These are phyloP conservation scores for Caenorhabditis briggsae DNA, from an alignment of 1,140 invertebrate genomes.

Conservation along the genomic window DNA sequence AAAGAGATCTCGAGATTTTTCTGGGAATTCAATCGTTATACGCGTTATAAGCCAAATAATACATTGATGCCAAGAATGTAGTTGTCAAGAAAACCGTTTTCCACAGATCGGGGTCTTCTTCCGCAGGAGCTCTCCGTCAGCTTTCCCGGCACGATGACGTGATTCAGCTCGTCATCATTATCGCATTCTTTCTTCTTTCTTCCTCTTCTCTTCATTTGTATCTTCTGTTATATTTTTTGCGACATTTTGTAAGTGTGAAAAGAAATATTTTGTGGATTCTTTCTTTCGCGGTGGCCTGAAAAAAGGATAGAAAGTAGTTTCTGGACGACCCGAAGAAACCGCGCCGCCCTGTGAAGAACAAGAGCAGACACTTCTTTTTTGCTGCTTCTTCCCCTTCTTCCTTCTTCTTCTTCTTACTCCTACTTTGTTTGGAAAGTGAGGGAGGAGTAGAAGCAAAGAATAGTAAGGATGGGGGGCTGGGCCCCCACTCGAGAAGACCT, in stretches of 20 bases:
- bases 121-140: neutral
- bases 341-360: slow-evolving; percentile 1
- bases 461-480: neutral
- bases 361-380: slow-evolving; percentile 48
- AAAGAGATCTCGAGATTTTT: too few species aligned
- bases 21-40: too few species aligned
- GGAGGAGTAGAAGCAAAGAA: slow-evolving; percentile 18
- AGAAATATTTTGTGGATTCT: slow-evolving; percentile 36
- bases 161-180: slow-evolving; percentile 26
- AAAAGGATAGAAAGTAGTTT: slow-evolving; percentile 54
- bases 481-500: slow-evolving; percentile 32
- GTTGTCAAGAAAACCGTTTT: too few species aligned
- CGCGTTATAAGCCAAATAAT: too few species aligned
- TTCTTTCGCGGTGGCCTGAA: slow-evolving; percentile 28
- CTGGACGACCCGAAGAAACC: slow-evolving; percentile 23
- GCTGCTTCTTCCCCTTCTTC: neutral
- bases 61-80: too few species aligned
- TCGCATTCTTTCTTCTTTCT: slow-evolving; percentile 26
- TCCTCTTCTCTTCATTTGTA: slow-evolving; percentile 23
- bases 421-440: slow-evolving; percentile 51
- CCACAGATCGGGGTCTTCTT: neutral
- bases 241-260: slow-evolving; percentile 41
- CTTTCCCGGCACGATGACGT: neutral
- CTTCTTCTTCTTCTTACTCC: neutral
- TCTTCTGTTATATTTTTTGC: neutral